Evolutionary conservation across 1,140 invertebrate species (phyloP).

Genomic region (Sipha flava): DNA sequence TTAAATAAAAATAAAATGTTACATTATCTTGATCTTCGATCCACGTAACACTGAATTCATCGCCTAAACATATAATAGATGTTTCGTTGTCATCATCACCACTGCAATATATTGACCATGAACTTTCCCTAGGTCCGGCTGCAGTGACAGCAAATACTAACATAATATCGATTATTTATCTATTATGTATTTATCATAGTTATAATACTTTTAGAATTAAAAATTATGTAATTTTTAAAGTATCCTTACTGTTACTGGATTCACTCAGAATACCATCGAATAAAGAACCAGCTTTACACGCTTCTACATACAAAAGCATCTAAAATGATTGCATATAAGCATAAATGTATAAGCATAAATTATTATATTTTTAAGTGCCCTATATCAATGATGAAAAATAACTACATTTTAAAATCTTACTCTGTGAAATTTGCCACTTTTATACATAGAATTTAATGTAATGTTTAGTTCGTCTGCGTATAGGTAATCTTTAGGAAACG

Average conservation of each 20-base stretch:
- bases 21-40: slow-evolving; percentile 11
- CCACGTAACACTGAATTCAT: slow-evolving; percentile 3
- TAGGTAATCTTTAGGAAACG: slow-evolving; percentile 47
- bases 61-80: neutral
- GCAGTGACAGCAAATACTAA: neutral
- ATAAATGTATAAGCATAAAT: too few species aligned
- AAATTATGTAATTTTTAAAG: too few species aligned
- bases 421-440: slow-evolving; percentile 41
- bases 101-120: neutral
- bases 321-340: too few species aligned
- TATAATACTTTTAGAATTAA: too few species aligned
- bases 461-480: slow-evolving; percentile 39
- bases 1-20: neutral
- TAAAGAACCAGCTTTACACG: slow-evolving; percentile 61
- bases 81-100: neutral
- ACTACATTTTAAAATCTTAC: neutral
- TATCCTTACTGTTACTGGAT: slow-evolving; percentile 50
- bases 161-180: too few species aligned
- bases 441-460: slow-evolving; percentile 46
- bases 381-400: too few species aligned
- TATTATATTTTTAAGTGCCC: too few species aligned
- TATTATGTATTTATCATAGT: too few species aligned
- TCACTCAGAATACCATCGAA: slow-evolving; percentile 50
- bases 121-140: neutral
- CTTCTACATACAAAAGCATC: slow-evolving; percentile 57